Evolutionary conservation across 2,888 invertebrate species (phyloP).

Genomic region (Trissolcus japonicus): DNA sequence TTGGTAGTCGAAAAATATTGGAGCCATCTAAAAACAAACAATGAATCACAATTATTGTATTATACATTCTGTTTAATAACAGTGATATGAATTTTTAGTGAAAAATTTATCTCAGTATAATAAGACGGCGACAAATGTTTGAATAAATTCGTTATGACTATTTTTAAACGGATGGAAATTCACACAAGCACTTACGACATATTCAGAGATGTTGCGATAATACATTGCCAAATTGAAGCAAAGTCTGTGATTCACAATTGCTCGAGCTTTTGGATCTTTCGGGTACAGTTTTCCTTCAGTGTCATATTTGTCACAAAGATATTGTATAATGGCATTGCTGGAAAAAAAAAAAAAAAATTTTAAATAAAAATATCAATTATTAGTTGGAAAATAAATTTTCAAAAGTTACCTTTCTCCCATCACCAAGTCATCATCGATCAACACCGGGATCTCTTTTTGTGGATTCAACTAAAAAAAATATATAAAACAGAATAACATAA

Average conservation of each 20-base stretch:
- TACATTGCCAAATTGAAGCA: conserved; percentile 88
- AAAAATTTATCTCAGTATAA: no score
- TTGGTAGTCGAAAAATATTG: conserved; percentile 86
- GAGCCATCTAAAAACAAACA: conserved; percentile 80
- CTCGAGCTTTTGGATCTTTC: conserved; percentile 82
- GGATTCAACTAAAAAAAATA: conserved; percentile 81
- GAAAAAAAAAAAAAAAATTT: conserved; percentile 71
- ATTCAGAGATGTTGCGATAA: conserved; percentile 83
- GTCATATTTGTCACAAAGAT: conserved; percentile 85
- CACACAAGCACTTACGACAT: conserved; percentile 78
- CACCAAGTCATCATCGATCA: conserved; percentile 87
- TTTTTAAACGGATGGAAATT: background rate
- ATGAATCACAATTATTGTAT: no score
- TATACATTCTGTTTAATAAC: no score
- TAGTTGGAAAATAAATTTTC: background rate
- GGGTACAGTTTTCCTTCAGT: conserved; percentile 82
- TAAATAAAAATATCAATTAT: conserved; percentile 22
- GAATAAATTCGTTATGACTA: background rate
- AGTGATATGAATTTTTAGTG: no score
- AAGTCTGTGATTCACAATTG: conserved; percentile 86
- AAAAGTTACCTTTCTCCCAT: conserved; percentile 82
- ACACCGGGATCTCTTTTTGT: conserved; percentile 86
- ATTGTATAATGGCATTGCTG: conserved; percentile 82
- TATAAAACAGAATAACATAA: conserved; percentile 61
- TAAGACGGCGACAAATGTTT: background rate